A percentile compares a stretch with the other conserved stretches of the same genome.
These are phyloP conservation scores for Gymnocephalus cernua DNA, from an alignment of 2,113 vertebrate species.

Conservation along the genomic window DNA sequence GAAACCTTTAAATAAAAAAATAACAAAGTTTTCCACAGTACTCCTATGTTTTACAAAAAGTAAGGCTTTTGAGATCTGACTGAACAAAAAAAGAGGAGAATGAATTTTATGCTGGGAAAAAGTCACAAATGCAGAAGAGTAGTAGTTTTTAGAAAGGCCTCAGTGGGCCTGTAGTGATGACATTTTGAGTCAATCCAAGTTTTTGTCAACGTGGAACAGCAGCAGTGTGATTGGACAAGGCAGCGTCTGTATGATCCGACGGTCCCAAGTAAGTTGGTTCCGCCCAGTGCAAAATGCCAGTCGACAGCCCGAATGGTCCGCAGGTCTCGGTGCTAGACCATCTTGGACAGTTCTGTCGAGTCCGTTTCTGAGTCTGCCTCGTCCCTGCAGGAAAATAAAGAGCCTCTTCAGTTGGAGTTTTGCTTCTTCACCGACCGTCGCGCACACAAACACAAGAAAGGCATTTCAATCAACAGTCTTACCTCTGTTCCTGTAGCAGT, in stretches of 20 bases:
- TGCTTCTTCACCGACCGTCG: neutral
- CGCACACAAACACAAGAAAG: neutral
- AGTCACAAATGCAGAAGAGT: neutral
- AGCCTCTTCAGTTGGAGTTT: constrained; percentile 8
- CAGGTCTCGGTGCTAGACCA: constrained; percentile 61
- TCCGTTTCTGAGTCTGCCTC: constrained; percentile 79
- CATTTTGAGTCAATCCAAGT: neutral
- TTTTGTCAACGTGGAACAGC: constrained; percentile 29
- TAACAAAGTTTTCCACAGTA: neutral
- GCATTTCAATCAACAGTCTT: constrained; percentile 10
- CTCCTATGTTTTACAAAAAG: constrained; percentile 37
- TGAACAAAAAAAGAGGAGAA: constrained; percentile 10
- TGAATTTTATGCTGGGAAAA: constrained; percentile 11
- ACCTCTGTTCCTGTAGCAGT: constrained; percentile 91
- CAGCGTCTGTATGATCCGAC: constrained; percentile 30
- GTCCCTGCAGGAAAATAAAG: constrained; percentile 68
- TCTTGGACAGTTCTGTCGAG: constrained; percentile 68
- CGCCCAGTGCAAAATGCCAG: constrained; percentile 62
- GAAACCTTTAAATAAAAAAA: constrained; percentile 3
- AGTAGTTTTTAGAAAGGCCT: neutral
- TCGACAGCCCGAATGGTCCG: constrained; percentile 30
- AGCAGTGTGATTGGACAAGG: constrained; percentile 53
- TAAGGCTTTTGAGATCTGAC: constrained; percentile 47
- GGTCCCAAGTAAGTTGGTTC: constrained; percentile 53
- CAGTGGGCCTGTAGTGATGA: neutral